Percentiles rank a stretch among this genome's conserved stretches.
phyloP scores from a whole-genome alignment of 2,113 vertebrate species.

The Cololabis saira region DNA sequence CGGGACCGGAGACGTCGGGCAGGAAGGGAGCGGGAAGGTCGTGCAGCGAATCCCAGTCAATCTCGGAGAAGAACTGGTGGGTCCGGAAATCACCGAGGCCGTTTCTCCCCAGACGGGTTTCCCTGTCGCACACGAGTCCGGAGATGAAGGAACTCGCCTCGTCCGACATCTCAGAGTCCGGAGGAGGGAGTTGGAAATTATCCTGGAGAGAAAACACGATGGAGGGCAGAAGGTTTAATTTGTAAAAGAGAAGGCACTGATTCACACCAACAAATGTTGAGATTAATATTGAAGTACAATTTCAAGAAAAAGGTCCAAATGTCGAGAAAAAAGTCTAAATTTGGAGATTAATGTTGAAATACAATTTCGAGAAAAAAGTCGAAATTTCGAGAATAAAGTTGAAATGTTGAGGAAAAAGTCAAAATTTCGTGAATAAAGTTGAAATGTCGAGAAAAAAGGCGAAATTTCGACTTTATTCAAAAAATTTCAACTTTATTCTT shows the following conservation, averaged over 20 bases:
- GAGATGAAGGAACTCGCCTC: constrained; percentile 81
- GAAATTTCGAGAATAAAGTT: too few species aligned
- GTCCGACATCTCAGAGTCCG: constrained; percentile 73
- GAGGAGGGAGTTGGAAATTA: constrained; percentile 82
- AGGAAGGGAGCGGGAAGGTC: constrained; percentile 81
- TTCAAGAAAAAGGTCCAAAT: too few species aligned
- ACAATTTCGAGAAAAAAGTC: too few species aligned
- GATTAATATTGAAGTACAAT: too few species aligned
- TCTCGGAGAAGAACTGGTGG: constrained; percentile 84
- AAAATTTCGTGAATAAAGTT: too few species aligned
- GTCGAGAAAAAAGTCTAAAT: too few species aligned
- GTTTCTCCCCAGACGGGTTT: constrained; percentile 78
- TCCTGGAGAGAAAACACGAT: constrained; percentile 72
- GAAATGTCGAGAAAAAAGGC: too few species aligned
- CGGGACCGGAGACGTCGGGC: constrained; percentile 84
- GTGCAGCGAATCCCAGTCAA: constrained; percentile 84
- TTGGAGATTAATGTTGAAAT: too few species aligned
- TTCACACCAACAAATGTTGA: not conserved
- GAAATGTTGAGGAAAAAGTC: too few species aligned
- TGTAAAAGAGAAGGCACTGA: not conserved
- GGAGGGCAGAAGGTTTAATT: not conserved
- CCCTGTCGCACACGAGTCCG: constrained; percentile 83
- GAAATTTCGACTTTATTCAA: too few species aligned
- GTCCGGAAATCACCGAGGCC: constrained; percentile 82
- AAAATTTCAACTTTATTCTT: too few species aligned